These are phyloP conservation scores for Tetropium fuscum DNA, from an alignment of 2,888 invertebrate genomes.

Conservation along the genomic window DNA sequence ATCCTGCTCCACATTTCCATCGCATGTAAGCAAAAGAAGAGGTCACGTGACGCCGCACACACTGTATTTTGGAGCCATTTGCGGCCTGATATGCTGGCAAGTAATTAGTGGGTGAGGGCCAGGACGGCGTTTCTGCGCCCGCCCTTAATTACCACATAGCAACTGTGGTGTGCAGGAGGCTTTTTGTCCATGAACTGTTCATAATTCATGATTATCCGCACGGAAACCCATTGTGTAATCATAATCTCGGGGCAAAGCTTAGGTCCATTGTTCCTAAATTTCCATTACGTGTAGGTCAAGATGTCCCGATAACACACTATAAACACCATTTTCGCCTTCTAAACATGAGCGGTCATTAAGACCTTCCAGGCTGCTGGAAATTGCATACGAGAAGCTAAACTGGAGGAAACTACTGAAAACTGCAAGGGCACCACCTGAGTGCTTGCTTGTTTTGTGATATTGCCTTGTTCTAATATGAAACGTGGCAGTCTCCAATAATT, in stretches of 20 bases:
- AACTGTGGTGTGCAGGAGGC: constrained; percentile 19
- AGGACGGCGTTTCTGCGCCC: not conserved
- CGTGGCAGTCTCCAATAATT: too few species aligned
- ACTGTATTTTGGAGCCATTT: constrained; percentile 5
- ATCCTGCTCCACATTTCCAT: not conserved
- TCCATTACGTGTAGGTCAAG: constrained; percentile 47
- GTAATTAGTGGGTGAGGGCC: constrained; percentile 8
- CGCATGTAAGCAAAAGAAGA: not conserved
- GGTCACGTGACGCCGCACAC: not conserved
- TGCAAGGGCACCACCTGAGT: too few species aligned
- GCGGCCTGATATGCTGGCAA: constrained; percentile 1
- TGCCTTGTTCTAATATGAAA: too few species aligned
- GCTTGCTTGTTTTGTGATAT: too few species aligned
- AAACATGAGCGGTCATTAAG: constrained; percentile 12
- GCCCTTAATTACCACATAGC: constrained; percentile 29
- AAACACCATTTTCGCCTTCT: constrained; percentile 29
- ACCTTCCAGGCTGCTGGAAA: too few species aligned
- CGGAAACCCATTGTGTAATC: constrained; percentile 47
- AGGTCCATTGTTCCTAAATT: constrained; percentile 44
- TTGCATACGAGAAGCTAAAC: too few species aligned
- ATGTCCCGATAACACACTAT: constrained; percentile 39
- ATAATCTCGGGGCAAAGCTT: constrained; percentile 39
- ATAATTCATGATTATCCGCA: constrained; percentile 48
- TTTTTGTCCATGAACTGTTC: constrained; percentile 42
- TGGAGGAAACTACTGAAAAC: too few species aligned